phyloP scores from a whole-genome alignment of 2,797 vertebrate species.

The Lithobates pipiens region DNA sequence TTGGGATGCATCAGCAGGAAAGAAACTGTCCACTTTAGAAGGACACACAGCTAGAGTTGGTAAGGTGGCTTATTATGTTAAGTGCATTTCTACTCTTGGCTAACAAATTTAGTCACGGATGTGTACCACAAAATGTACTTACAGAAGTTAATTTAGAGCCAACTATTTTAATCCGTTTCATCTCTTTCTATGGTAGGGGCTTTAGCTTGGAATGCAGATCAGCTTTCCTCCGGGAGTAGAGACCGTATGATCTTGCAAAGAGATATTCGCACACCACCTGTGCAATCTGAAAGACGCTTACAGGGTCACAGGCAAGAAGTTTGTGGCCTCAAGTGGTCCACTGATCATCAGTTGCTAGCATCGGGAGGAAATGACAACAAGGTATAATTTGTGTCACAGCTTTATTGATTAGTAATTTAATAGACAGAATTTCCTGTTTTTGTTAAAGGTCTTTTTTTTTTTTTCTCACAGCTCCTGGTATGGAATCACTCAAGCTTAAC shows the following conservation, averaged over 20 bases:
- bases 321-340: constrained; percentile 98
- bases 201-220: constrained; percentile 96
- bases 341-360: constrained; percentile 96
- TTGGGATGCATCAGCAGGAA: constrained; percentile 96
- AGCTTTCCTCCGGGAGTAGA: constrained; percentile 94
- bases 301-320: constrained; percentile 98
- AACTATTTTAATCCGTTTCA: background rate
- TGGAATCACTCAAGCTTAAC: constrained; percentile 97
- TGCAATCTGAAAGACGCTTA: constrained; percentile 94
- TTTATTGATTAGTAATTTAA: background rate
- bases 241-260: constrained; percentile 96
- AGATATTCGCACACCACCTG: constrained; percentile 91
- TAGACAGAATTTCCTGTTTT: background rate
- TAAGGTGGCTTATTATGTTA: constrained; percentile 72
- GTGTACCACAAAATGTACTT: background rate
- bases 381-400: constrained; percentile 72
- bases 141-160: background rate
- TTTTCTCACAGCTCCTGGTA: constrained; percentile 84
- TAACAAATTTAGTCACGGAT: background rate
- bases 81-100: background rate
- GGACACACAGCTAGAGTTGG: constrained; percentile 97
- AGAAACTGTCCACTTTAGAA: constrained; percentile 93
- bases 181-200: constrained; percentile 79
- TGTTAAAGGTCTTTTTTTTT: fast-evolving
- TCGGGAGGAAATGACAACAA: constrained; percentile 98